Conservation (phyloP, 2,888 invertebrate genomes). For the Buathra laborator region DNA sequence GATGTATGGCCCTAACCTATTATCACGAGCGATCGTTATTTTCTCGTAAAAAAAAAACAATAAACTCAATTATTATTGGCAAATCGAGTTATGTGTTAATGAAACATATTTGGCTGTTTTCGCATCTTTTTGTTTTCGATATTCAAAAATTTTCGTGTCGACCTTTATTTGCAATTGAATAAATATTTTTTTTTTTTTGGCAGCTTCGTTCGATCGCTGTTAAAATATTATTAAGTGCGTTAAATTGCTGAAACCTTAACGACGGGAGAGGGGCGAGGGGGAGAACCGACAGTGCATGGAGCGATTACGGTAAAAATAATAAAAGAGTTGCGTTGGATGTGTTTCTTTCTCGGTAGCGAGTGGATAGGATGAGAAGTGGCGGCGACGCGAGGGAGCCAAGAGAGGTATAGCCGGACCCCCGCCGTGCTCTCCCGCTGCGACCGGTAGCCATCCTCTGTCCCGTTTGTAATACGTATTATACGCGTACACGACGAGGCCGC, state of each 20-base stretch:
- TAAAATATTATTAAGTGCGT: background rate
- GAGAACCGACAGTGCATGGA: slow-evolving; percentile 22
- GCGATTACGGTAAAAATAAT: slow-evolving; percentile 20
- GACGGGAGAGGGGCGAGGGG: slow-evolving; percentile 49
- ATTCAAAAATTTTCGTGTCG: background rate
- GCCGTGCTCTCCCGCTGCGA: slow-evolving; percentile 85
- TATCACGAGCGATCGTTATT: background rate
- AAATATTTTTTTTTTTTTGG: background rate
- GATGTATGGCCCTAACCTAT: background rate
- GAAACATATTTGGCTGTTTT: background rate
- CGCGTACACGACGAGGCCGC: slow-evolving; percentile 58
- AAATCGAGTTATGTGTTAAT: background rate
- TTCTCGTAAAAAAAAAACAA: background rate
- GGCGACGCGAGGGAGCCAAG: slow-evolving; percentile 61
- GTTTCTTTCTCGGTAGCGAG: slow-evolving; percentile 79
- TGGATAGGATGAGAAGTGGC: slow-evolving; percentile 60
- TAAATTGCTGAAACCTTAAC: background rate
- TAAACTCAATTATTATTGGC: background rate
- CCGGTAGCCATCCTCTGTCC: slow-evolving; percentile 85
- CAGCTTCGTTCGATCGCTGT: background rate
- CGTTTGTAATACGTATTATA: slow-evolving; percentile 83
- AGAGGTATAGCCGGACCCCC: slow-evolving; percentile 78
- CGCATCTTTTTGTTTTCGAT: background rate
- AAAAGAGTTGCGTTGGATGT: slow-evolving; percentile 62
- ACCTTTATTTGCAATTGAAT: background rate